Evolutionary conservation across 2,888 invertebrate species (phyloP), one percentile per base, ranked within the genome.

Genomic region (Sympetrum striolatum): DNA sequence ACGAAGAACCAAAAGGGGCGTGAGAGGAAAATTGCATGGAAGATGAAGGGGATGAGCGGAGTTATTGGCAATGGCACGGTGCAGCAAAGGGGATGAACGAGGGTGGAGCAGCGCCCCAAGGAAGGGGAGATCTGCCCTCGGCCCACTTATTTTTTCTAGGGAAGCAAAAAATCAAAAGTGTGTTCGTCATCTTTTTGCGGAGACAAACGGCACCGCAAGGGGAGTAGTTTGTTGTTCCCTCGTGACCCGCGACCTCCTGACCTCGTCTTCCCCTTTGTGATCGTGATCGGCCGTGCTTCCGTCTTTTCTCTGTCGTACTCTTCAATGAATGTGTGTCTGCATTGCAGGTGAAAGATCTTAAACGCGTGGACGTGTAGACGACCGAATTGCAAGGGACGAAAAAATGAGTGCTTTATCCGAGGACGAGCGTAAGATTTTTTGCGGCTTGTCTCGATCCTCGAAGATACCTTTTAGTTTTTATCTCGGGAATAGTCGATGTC

Each of bases 131-230:
- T 25, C 48, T 35, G 31, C 86, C 37, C 35, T 86, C 35, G 86
- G 18, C 60, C 60, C 86, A 58, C n/a, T 64, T 86, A 58, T 86
- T 86, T 86, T 86, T 86, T 86, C 86, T 53, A 31, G 35, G 22
- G 35, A 2, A n/a, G 25, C 37, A 86, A 86, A 86, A 86, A 86
- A 60, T n/a, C 37, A n/a, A 22, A 80, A 86, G 58, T 37, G 60
- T 58, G 60, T 37, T 86, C 86, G 58, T 64, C 58, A 35, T 58
- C 58, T 82, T 82, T 82, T 82, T 82, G 58, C 86, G 60, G 31
- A 22, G 86, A 60, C 86, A 60, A 86, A 60, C 86, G 86, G 86
- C 86, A 60, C 64, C 60, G 86, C 86, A 60, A 86, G 60, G 58
- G 64, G 64, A 6, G 53, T 22, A 53, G 25, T 73, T 73, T 73